phyloP scores from a whole-genome alignment of 2,888 invertebrate genomes.

The Dryadula phaetusa region DNA sequence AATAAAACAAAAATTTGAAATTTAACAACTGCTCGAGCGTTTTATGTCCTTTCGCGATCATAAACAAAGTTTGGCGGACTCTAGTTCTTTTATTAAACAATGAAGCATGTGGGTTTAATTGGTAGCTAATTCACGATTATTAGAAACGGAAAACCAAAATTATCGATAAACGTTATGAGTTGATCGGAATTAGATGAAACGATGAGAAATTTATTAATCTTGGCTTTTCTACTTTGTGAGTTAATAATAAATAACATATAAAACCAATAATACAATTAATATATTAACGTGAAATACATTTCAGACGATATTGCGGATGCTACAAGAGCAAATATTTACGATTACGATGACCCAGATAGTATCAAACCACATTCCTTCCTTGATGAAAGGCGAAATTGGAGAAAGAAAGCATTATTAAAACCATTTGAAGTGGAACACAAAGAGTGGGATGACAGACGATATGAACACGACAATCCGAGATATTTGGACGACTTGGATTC shows the following conservation, averaged over 20 bases:
- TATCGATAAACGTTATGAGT: slow-evolving; percentile 42
- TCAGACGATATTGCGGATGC: slow-evolving; percentile 61
- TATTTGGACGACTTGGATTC: slow-evolving; percentile 63
- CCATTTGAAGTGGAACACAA: slow-evolving; percentile 60
- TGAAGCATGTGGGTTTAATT: slow-evolving; percentile 36
- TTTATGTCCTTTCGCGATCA: slow-evolving; percentile 38
- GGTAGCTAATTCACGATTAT: slow-evolving; percentile 49
- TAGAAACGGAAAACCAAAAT: slow-evolving; percentile 53
- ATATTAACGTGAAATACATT: slow-evolving; percentile 1
- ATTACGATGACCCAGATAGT: slow-evolving; percentile 69
- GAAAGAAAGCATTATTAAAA: slow-evolving; percentile 66
- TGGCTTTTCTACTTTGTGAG: slow-evolving; percentile 76
- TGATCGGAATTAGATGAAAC: slow-evolving; percentile 40
- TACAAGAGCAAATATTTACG: slow-evolving; percentile 61
- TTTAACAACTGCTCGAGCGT: not conserved
- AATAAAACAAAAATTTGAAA: slow-evolving; percentile 13
- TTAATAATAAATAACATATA: slow-evolving; percentile 36
- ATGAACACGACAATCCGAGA: slow-evolving; percentile 61
- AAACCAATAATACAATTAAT: not conserved
- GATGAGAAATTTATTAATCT: slow-evolving; percentile 71
- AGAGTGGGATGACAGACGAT: slow-evolving; percentile 62
- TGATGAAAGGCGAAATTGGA: slow-evolving; percentile 72
- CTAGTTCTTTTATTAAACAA: slow-evolving; percentile 46
- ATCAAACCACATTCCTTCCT: slow-evolving; percentile 63
- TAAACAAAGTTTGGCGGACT: slow-evolving; percentile 38